Evolutionary conservation across 2,113 vertebrate genomes (phyloP).

Genomic region (Rhynchomys soricoides): DNA sequence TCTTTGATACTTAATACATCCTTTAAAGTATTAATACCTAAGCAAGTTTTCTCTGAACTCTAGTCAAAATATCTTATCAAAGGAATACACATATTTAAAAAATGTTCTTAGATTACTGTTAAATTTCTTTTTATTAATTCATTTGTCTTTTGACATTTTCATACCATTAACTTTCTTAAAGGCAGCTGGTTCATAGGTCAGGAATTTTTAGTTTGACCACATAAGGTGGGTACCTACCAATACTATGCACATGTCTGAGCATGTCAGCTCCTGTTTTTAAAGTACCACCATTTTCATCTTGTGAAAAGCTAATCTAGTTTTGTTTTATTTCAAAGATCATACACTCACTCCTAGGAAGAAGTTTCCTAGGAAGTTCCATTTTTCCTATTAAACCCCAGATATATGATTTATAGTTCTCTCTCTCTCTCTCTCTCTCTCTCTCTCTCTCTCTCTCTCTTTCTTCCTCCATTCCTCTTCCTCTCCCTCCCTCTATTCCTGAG

Average conservation of each 20-base stretch:
- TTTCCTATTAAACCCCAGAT: neutral
- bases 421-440: neutral
- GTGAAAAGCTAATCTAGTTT: neutral
- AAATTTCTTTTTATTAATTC: neutral
- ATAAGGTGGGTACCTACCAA: neutral
- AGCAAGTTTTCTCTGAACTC: neutral
- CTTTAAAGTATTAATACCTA: neutral
- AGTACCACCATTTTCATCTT: too few species aligned
- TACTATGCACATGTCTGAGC: accelerated
- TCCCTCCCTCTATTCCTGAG: too few species aligned
- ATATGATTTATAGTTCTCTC: too few species aligned
- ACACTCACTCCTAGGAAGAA: neutral
- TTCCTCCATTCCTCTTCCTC: neutral
- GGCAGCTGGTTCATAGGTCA: neutral
- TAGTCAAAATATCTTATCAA: neutral
- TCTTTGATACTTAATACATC: neutral
- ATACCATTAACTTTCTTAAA: neutral
- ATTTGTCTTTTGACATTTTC: neutral
- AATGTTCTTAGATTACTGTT: neutral
- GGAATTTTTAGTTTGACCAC: neutral
- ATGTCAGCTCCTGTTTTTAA: too few species aligned
- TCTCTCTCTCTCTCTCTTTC: too few species aligned
- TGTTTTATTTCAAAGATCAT: neutral
- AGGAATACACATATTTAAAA: neutral
- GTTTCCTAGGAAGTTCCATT: neutral